A percentile compares a stretch with the other conserved stretches of the same genome.
phyloP scores from a whole-genome alignment of 2,888 invertebrate genomes.

The Cordilura impudica region DNA sequence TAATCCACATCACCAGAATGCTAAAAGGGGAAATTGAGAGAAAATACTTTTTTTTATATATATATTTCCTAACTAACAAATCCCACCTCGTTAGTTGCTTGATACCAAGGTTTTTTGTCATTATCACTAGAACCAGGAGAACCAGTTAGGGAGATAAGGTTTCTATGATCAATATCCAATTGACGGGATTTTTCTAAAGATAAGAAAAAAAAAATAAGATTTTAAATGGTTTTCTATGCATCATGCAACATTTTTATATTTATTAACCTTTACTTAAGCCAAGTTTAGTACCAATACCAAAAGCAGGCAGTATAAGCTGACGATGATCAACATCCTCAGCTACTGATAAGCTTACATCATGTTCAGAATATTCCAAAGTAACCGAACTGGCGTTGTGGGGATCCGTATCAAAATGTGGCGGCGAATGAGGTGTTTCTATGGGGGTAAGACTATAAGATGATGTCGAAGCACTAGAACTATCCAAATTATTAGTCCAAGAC shows the following conservation, averaged over 20 bases:
- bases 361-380: conserved; percentile 82
- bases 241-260: background rate
- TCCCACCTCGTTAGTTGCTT: conserved; percentile 45
- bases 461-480: conserved; percentile 75
- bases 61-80: background rate
- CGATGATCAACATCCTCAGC: conserved; percentile 81
- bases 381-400: conserved; percentile 78
- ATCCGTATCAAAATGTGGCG: conserved; percentile 83
- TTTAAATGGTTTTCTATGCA: background rate
- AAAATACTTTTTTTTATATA: conserved; percentile 4
- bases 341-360: conserved; percentile 73
- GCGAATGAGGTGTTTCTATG: conserved; percentile 83
- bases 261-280: conserved; percentile 68
- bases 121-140: conserved; percentile 79
- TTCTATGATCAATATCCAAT: conserved; percentile 89
- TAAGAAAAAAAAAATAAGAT: background rate
- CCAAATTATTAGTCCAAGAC: conserved; percentile 76
- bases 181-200: conserved; percentile 73
- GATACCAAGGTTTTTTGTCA: conserved; percentile 66
- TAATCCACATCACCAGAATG: conserved; percentile 72
- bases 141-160: conserved; percentile 89
- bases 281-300: conserved; percentile 69
- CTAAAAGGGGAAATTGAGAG: conserved; percentile 14
- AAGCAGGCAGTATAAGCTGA: conserved; percentile 79
- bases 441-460: conserved; percentile 67